These are phyloP conservation scores for silkworm (Bombyx mori) DNA, from an alignment of 1,140 invertebrate genomes.

Conservation along the genomic window ASM3026992v2 NC_085112.1:5638501-5639000, in stretches of 20 bases:
- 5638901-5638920: too few species aligned
- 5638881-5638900: too few species aligned
- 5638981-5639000: too few species aligned
- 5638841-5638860: too few species aligned
- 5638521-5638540: slow-evolving; percentile 66
- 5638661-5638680: background rate
- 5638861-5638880: too few species aligned
- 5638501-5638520: slow-evolving; percentile 42
- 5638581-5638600: slow-evolving; percentile 19
- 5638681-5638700: slow-evolving; percentile 19
- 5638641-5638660: background rate
- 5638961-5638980: too few species aligned
- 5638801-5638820: too few species aligned
- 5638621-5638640: background rate
- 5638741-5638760: slow-evolving; percentile 65
- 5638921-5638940: too few species aligned
- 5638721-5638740: slow-evolving; percentile 58
- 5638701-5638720: slow-evolving; percentile 50
- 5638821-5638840: too few species aligned
- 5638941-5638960: too few species aligned
- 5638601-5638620: background rate
- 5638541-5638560: slow-evolving; percentile 62
- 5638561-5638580: slow-evolving; percentile 55
- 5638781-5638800: slow-evolving; percentile 46
- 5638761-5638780: slow-evolving; percentile 51